Percentiles rank a stretch among this genome's conserved stretches.
Conservation (phyloP, 2,888 invertebrate genomes). For the Andrena hattorfiana region DNA sequence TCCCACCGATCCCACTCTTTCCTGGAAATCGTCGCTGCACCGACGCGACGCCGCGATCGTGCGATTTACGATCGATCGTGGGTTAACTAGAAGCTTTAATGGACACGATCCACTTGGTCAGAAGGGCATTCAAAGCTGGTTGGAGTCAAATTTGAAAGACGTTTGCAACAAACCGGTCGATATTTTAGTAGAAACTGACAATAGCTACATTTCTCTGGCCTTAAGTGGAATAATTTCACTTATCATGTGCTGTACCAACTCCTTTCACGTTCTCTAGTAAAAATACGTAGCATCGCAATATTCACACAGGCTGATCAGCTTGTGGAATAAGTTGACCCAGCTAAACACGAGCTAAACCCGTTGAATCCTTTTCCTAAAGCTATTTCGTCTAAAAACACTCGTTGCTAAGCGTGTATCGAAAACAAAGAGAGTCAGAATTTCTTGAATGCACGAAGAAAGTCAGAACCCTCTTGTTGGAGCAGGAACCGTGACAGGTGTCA, state of each 20-base stretch:
- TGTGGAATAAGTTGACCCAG: background rate
- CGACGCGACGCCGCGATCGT: background rate
- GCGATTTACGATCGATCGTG: slow-evolving; percentile 1
- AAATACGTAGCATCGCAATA: too few species aligned
- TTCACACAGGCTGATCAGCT: background rate
- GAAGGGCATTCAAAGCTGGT: too few species aligned
- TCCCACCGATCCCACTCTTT: slow-evolving; percentile 28
- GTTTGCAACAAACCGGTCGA: too few species aligned
- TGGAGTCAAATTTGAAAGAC: too few species aligned
- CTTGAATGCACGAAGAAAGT: background rate
- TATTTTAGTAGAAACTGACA: too few species aligned
- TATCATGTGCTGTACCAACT: too few species aligned
- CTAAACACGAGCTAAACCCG: background rate
- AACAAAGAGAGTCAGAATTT: background rate
- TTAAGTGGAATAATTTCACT: too few species aligned
- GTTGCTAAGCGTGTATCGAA: background rate
- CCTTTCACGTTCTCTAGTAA: too few species aligned
- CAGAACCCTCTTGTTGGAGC: background rate
- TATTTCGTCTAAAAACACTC: background rate
- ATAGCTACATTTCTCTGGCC: too few species aligned
- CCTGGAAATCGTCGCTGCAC: slow-evolving; percentile 34
- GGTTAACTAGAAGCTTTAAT: background rate
- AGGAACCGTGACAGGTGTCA: slow-evolving; percentile 44
- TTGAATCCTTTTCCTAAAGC: background rate
- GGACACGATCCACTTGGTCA: background rate